These are phyloP conservation scores for Stylophora pistillata DNA, from an alignment of 64 coral and sea anemone species.

Conservation along the genomic window DNA sequence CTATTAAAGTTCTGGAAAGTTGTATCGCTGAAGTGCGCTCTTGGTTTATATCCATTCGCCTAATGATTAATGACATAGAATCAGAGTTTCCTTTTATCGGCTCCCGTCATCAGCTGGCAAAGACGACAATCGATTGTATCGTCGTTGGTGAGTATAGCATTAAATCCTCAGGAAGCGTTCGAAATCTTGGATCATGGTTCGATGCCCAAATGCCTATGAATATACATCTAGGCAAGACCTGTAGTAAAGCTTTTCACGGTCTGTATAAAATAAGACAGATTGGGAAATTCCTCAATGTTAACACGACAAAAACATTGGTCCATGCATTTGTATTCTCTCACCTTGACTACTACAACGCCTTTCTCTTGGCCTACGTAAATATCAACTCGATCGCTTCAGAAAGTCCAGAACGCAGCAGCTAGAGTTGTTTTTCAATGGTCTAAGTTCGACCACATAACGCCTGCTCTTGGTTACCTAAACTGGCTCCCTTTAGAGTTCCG, in stretches of 20 bases:
- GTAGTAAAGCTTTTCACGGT: too few species aligned
- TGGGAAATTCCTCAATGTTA: constrained; percentile 20
- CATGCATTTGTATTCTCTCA: constrained; percentile 10
- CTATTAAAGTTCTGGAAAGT: too few species aligned
- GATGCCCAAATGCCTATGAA: background rate
- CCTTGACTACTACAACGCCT: too few species aligned
- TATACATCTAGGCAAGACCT: background rate
- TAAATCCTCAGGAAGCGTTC: background rate
- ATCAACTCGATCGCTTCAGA: too few species aligned
- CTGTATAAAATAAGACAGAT: too few species aligned
- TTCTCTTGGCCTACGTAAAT: background rate
- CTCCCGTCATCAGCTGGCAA: background rate
- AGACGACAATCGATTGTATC: background rate
- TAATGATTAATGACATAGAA: background rate
- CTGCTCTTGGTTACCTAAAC: too few species aligned
- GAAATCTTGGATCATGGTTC: background rate
- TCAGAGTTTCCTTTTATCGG: background rate
- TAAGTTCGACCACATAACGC: too few species aligned
- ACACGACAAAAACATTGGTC: constrained; percentile 6
- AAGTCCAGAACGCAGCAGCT: too few species aligned
- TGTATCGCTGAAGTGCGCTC: too few species aligned
- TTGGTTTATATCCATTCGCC: too few species aligned
- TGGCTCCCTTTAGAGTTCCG: too few species aligned
- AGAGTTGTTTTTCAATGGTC: too few species aligned
- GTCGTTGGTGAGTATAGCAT: background rate